Percentiles rank a stretch among this genome's conserved stretches.
Evolutionary conservation across 2,797 vertebrate species (phyloP).

Genomic region (Cynopterus sphinx): DNA sequence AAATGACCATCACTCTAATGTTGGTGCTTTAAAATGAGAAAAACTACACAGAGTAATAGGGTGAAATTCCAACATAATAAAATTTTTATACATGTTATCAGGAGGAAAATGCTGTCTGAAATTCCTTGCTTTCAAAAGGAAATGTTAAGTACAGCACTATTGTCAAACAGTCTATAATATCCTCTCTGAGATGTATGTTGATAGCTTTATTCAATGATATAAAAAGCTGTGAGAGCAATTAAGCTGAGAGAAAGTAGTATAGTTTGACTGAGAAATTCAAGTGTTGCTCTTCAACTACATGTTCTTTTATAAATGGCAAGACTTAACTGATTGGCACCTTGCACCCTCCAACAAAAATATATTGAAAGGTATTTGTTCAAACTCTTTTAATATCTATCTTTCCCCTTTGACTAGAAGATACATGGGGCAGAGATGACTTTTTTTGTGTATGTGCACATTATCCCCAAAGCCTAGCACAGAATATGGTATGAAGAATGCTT

Average conservation of each 20-base stretch:
- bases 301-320: neutral
- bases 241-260: neutral
- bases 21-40: conserved; percentile 22
- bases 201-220: neutral
- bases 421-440: neutral
- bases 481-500: neutral
- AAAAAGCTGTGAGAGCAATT: neutral
- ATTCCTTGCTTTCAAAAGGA: conserved; percentile 8
- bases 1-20: conserved; percentile 44
- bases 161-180: neutral
- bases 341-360: neutral
- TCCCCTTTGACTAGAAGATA: neutral
- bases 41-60: neutral
- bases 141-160: neutral
- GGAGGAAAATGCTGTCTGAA: neutral
- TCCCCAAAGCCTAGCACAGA: neutral
- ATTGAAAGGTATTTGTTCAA: neutral
- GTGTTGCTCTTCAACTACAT: neutral
- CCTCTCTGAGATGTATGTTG: neutral
- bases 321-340: neutral
- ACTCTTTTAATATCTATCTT: neutral
- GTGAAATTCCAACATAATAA: conserved; percentile 4
- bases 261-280: conserved; percentile 31
- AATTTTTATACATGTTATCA: neutral
- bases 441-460: neutral